A percentile compares a stretch with the other conserved stretches of the same genome.
Conservation (phyloP, 2,888 invertebrate genomes). For the Deilephila porcellus region DNA sequence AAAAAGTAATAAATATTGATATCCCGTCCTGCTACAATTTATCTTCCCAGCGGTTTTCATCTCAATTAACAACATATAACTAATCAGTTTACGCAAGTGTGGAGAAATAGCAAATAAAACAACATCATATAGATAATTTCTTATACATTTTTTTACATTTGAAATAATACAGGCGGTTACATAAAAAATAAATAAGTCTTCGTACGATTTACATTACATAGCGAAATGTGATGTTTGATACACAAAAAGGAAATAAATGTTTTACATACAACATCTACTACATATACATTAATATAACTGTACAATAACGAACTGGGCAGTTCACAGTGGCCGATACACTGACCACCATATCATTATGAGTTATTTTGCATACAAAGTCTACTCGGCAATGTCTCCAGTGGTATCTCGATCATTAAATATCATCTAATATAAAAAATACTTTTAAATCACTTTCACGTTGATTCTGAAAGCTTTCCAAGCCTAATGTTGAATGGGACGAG, state of each 20-base stretch:
- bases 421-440: background rate
- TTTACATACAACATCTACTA: slow-evolving; percentile 37
- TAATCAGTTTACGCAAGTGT: background rate
- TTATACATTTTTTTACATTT: slow-evolving; percentile 70
- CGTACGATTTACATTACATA: slow-evolving; percentile 56
- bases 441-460: background rate
- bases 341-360: background rate
- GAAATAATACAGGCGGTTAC: slow-evolving; percentile 84
- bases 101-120: slow-evolving; percentile 27
- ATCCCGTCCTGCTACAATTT: too few relatives aligned
- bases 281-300: slow-evolving; percentile 42
- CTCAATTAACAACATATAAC: too few relatives aligned
- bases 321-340: background rate
- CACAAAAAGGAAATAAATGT: slow-evolving; percentile 33
- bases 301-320: slow-evolving; percentile 39
- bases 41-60: too few relatives aligned
- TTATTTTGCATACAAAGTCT: slow-evolving; percentile 1
- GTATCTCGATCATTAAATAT: background rate
- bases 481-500: slow-evolving; percentile 2
- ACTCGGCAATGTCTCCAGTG: background rate
- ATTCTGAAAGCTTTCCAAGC: background rate
- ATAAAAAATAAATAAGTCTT: slow-evolving; percentile 80
- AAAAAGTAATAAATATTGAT: too few relatives aligned
- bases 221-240: slow-evolving; percentile 60
- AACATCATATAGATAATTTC: slow-evolving; percentile 26